phyloP scores from a whole-genome alignment of 1,140 invertebrate species.

The Drosophila parvula region DNA sequence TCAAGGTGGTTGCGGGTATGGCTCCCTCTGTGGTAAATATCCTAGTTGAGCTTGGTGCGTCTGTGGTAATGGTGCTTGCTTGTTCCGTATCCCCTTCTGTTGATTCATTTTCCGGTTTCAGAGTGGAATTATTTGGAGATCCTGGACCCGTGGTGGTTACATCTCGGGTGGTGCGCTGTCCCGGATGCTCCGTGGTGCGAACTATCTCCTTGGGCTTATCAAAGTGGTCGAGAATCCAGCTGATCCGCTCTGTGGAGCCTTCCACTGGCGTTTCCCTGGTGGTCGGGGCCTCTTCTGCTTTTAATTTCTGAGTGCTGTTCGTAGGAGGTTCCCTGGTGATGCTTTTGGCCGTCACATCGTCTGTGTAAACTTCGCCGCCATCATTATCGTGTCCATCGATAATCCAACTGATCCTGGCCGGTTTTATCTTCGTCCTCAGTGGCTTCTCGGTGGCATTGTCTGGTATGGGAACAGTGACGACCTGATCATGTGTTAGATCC shows the following conservation, averaged over 20 bases:
- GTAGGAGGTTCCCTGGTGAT: constrained; percentile 7
- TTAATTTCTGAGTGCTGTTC: background rate
- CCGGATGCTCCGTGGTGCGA: constrained; percentile 47
- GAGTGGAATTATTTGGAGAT: background rate
- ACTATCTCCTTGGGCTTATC: constrained; percentile 66
- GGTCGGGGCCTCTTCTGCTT: background rate
- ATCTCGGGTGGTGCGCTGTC: constrained; percentile 13
- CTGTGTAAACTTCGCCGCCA: constrained; percentile 49
- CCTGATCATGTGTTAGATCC: constrained; percentile 5
- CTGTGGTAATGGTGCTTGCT: constrained; percentile 4
- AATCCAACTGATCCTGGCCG: constrained; percentile 71
- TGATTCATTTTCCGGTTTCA: background rate
- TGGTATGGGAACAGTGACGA: constrained; percentile 11
- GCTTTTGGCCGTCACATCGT: constrained; percentile 40
- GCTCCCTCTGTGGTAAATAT: background rate
- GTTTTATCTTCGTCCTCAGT: constrained; percentile 61
- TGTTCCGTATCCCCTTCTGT: background rate
- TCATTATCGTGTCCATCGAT: constrained; percentile 71
- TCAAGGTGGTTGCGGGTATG: background rate
- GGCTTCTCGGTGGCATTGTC: constrained; percentile 44
- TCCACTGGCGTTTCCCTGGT: constrained; percentile 10
- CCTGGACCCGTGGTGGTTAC: background rate
- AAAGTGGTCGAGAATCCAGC: constrained; percentile 66
- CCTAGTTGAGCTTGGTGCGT: background rate
- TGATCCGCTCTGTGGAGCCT: constrained; percentile 42